A percentile compares a stretch with the other conserved stretches of the same genome.
phyloP scores from a whole-genome alignment of 2,797 vertebrate species.

The Pangasius krempfi region DNA sequence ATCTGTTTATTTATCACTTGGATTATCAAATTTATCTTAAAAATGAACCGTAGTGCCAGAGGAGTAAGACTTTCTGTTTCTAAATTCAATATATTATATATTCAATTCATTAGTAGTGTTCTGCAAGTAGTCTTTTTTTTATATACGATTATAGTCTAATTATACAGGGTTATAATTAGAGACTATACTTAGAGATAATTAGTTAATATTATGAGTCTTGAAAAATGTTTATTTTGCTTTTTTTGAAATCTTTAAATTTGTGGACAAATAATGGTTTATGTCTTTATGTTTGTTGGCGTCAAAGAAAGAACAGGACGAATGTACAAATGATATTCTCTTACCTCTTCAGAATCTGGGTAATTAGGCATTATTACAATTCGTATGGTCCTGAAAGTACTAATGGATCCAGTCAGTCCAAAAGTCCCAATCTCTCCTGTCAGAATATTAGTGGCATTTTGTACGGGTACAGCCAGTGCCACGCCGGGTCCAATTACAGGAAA shows the following conservation, averaged over 20 bases:
- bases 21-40: not conserved
- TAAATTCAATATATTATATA: not conserved
- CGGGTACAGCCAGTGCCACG: conserved; percentile 44
- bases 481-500: conserved; percentile 70
- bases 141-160: too few relatives aligned
- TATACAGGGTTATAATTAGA: not conserved
- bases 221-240: not conserved
- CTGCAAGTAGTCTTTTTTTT: not conserved
- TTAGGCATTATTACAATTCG: conserved; percentile 62
- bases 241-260: not conserved
- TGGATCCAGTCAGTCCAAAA: conserved; percentile 53
- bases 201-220: not conserved
- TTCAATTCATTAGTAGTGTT: not conserved
- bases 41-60: not conserved
- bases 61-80: not conserved
- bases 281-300: not conserved
- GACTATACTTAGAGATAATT: not conserved
- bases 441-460: conserved; percentile 56
- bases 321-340: conserved; percentile 40
- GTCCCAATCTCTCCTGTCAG: conserved; percentile 58
- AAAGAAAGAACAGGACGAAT: not conserved
- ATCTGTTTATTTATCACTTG: not conserved
- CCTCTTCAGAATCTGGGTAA: conserved; percentile 58
- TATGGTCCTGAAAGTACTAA: conserved; percentile 59
- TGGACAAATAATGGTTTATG: not conserved